Base-by-base conservation (phyloP, 2,888 invertebrate genomes). In the Drosophila longiperda region DNA sequence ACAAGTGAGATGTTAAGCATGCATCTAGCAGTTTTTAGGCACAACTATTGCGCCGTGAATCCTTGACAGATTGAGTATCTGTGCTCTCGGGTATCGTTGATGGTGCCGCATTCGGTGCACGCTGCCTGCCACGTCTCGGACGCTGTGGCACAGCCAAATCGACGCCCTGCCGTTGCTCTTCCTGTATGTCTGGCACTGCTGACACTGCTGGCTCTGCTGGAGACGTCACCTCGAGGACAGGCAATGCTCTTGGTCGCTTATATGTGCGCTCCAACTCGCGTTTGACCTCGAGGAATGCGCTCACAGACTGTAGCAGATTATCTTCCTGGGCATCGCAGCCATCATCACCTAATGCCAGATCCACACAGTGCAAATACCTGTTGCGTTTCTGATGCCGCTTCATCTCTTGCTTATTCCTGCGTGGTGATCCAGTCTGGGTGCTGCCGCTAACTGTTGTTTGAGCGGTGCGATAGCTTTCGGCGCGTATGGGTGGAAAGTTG, bases 211-310 rank as follows among this genome's bases (percentile, higher is more conserved):
- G 3, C 12, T 36, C 48, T 4, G 38, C 45, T 2, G 15, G 4
- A 12, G 17, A 11, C 7, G 57, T 15, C 26, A 66, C 33, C 42
- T 71, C 60, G 5, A 89, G 23, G 17, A 61, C 68, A 23, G 88
- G 89, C 42, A 76, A 49, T 0, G 80, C 23, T 9, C 87, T 69
- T 7, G 59, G 75, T 0, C 76, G 75, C 5, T 78, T 71, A 42
- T 69, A 55, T 3, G 68, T 68, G 11, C 79, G 76, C 70, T 93
- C 93, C 33, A 93, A 73, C 52, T 93, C 92, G 23, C 90, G 87
- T 69, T 92, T 92, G 0, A 93, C 92, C 83, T 93, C 93, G 2
- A 93, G 82, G 55, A 93, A 92, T 0, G 91, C 77, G 81, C 90
- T 89, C 58, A 93, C 68, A 40, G 92, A 89, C 49, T 92, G 92